Percentiles rank a stretch among this genome's conserved stretches.
Evolutionary conservation across 1,140 invertebrate species (phyloP).

Genomic region (Panulirus ornatus): DNA sequence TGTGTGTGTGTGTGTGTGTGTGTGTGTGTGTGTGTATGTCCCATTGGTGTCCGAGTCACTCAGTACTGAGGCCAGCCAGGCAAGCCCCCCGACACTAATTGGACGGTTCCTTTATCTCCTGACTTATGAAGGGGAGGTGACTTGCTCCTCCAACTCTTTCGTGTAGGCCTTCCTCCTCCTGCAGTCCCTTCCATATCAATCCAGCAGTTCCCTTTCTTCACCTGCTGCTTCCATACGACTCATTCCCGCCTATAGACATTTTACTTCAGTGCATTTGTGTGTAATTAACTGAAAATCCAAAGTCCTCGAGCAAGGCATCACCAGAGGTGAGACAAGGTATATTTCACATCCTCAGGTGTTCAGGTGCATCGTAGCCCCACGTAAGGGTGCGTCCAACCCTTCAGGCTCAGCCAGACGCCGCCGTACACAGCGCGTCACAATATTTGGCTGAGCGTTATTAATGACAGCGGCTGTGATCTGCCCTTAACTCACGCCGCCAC

Average conservation of each 20-base stretch:
- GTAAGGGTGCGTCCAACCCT: too few species aligned
- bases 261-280: too few species aligned
- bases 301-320: too few species aligned
- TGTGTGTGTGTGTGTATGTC: background rate
- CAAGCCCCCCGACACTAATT: conserved; percentile 35
- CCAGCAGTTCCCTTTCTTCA: background rate
- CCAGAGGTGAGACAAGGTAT: too few species aligned
- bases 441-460: conserved; percentile 54
- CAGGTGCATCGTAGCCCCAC: too few species aligned
- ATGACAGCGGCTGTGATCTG: conserved; percentile 30
- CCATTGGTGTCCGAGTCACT: too few species aligned
- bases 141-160: conserved; percentile 21
- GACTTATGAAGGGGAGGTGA: conserved; percentile 49
- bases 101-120: conserved; percentile 38
- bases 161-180: background rate
- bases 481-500: background rate
- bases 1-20: background rate
- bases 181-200: background rate
- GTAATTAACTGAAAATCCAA: too few species aligned
- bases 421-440: conserved; percentile 40
- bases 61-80: background rate
- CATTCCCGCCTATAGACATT: too few species aligned
- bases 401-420: too few species aligned
- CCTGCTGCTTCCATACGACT: too few species aligned
- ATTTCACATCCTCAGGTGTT: too few species aligned